Conservation (phyloP, 2,888 invertebrate genomes). For the Macaria notata region DNA sequence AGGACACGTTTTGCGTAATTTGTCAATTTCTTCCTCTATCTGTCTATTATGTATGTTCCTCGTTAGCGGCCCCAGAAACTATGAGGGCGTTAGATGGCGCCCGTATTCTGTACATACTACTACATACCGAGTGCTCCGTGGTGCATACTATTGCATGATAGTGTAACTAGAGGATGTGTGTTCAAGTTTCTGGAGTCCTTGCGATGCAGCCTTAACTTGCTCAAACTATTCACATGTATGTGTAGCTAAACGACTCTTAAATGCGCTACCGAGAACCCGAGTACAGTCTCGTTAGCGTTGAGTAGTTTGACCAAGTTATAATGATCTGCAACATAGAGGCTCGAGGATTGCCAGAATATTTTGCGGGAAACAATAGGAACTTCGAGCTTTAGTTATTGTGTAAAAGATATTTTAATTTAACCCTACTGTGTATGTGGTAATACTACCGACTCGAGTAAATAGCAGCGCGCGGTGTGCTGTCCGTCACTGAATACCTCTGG, state of each 20-base stretch:
- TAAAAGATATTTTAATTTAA: not conserved
- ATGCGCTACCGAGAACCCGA: not conserved
- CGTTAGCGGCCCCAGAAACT: conserved; percentile 63
- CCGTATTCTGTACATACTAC: conserved; percentile 26
- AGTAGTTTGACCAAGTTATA: conserved; percentile 46
- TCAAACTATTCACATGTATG: conserved; percentile 16
- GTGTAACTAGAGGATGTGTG: conserved; percentile 43
- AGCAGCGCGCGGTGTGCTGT: too few species aligned
- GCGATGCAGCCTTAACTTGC: conserved; percentile 55
- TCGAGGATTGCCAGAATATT: conserved; percentile 54
- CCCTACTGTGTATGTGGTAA: too few species aligned
- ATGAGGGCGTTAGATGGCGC: conserved; percentile 30
- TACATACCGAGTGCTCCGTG: conserved; percentile 30
- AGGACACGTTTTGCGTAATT: conserved; percentile 70
- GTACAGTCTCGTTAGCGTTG: not conserved
- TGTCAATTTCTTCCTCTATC: conserved; percentile 46
- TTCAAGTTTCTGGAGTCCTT: conserved; percentile 62
- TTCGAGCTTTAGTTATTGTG: not conserved
- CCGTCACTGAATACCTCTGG: conserved; percentile 40
- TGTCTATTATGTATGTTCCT: conserved; percentile 47
- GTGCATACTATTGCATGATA: conserved; percentile 47
- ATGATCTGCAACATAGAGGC: conserved; percentile 48
- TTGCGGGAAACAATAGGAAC: conserved; percentile 34
- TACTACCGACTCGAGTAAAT: too few species aligned
- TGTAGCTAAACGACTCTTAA: not conserved